Evolutionary conservation across 2,888 invertebrate genomes (phyloP).

Genomic region (Erebia palarica): DNA sequence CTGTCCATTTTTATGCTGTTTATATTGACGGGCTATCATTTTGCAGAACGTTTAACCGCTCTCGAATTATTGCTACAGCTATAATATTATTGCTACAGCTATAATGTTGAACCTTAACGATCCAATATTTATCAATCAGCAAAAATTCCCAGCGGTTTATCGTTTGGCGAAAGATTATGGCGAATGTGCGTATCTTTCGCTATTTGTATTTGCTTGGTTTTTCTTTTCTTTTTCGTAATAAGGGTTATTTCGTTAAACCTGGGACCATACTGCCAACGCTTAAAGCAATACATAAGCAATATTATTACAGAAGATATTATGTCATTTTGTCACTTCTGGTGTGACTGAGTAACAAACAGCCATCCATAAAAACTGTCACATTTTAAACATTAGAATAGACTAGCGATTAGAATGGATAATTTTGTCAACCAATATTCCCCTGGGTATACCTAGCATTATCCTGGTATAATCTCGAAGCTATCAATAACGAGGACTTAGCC

Average conservation of each 20-base stretch:
- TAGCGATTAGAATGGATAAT: not conserved
- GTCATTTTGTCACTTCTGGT: too few species aligned
- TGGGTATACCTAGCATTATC: slow-evolving; percentile 12
- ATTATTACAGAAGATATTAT: too few species aligned
- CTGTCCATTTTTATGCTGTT: slow-evolving; percentile 30
- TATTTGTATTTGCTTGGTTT: not conserved
- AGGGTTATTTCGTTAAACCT: too few species aligned
- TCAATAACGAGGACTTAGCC: slow-evolving; percentile 42
- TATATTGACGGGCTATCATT: slow-evolving; percentile 32
- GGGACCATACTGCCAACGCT: too few species aligned
- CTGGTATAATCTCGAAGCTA: slow-evolving; percentile 37
- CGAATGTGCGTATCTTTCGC: not conserved
- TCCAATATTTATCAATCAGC: slow-evolving; percentile 33
- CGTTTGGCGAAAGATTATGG: not conserved
- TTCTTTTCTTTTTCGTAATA: too few species aligned
- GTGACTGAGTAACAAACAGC: too few species aligned
- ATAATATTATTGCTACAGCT: slow-evolving; percentile 36
- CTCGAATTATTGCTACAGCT: slow-evolving; percentile 37
- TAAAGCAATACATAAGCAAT: too few species aligned
- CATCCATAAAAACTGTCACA: too few species aligned
- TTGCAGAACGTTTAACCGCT: slow-evolving; percentile 31
- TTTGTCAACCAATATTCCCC: slow-evolving; percentile 10
- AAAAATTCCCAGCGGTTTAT: slow-evolving; percentile 10
- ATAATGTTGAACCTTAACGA: slow-evolving; percentile 34
- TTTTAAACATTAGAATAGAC: too few species aligned